phyloP scores from a whole-genome alignment of 1,140 invertebrate genomes.

The Acromyrmex charruanus region DNA sequence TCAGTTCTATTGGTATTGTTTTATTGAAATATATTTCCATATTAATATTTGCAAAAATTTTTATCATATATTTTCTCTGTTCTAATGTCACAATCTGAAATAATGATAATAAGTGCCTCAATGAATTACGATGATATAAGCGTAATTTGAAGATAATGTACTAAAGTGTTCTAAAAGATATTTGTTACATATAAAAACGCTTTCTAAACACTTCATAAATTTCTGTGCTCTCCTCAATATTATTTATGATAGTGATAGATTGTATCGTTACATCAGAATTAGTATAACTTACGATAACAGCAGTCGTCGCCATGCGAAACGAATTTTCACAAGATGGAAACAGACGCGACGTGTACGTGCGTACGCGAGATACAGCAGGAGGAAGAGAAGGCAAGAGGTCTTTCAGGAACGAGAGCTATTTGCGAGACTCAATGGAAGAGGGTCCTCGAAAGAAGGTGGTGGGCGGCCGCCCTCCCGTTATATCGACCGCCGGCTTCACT shows the following conservation, averaged over 20 bases:
- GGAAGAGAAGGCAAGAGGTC: conserved; percentile 61
- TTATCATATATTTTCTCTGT: no score
- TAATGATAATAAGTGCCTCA: no score
- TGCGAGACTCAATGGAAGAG: conserved; percentile 82
- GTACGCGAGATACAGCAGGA: conserved; percentile 53
- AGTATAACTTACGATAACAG: conserved; percentile 13
- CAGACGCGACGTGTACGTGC: conserved; percentile 60
- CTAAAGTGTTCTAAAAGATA: neutral
- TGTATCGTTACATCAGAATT: conserved; percentile 30
- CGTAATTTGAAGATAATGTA: neutral
- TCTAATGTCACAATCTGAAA: no score
- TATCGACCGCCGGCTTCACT: conserved; percentile 79
- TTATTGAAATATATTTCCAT: no score
- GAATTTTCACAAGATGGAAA: conserved; percentile 70
- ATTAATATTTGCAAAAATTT: no score
- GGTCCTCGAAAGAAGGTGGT: conserved; percentile 73
- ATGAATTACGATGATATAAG: neutral
- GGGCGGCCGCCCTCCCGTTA: conserved; percentile 71
- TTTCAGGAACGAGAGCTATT: conserved; percentile 80
- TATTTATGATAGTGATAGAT: neutral
- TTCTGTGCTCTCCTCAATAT: neutral
- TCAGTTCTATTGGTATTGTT: no score
- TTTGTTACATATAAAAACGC: neutral
- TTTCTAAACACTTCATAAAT: neutral
- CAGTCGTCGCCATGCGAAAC: conserved; percentile 51